Evolutionary conservation across 2,888 invertebrate species (phyloP).

Genomic region (Drosophila setosimentum): DNA sequence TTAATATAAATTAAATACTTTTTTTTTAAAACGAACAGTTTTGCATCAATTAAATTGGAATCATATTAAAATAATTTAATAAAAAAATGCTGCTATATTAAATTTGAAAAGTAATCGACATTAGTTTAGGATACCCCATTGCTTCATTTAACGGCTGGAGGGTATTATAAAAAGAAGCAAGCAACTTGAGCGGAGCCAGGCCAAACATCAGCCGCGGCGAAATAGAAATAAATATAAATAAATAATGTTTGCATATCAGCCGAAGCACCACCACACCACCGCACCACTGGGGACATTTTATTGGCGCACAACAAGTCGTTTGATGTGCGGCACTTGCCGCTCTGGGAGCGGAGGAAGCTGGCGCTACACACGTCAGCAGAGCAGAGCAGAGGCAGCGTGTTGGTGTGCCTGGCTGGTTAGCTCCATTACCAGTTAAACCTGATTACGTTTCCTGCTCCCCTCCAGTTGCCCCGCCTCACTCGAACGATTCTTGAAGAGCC

Average conservation of each 20-base stretch:
- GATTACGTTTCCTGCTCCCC: conserved; percentile 55
- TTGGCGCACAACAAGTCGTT: conserved; percentile 78
- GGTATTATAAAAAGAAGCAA: conserved; percentile 46
- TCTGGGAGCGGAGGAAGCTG: conserved; percentile 59
- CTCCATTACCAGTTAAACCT: conserved; percentile 74
- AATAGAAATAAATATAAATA: conserved; percentile 73
- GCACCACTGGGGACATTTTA: conserved; percentile 76
- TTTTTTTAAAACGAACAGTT: too few species aligned
- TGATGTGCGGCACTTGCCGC: conserved; percentile 71
- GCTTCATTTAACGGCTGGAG: neutral
- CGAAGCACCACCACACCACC: conserved; percentile 14
- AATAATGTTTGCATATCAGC: conserved; percentile 81
- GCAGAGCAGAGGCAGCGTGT: conserved; percentile 23
- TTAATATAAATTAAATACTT: neutral
- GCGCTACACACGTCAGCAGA: conserved; percentile 52
- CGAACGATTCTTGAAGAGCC: conserved; percentile 66
- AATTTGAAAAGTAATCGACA: neutral
- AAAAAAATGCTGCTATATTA: neutral
- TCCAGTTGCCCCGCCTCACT: conserved; percentile 14
- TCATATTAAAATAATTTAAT: neutral
- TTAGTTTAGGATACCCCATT: neutral
- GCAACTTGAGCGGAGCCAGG: conserved; percentile 56
- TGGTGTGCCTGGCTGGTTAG: conserved; percentile 32
- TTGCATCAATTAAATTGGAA: neutral
- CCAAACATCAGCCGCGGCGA: conserved; percentile 69